Evolutionary conservation across 2,113 vertebrate genomes (phyloP).

Genomic region (Cichladusa arquata): DNA sequence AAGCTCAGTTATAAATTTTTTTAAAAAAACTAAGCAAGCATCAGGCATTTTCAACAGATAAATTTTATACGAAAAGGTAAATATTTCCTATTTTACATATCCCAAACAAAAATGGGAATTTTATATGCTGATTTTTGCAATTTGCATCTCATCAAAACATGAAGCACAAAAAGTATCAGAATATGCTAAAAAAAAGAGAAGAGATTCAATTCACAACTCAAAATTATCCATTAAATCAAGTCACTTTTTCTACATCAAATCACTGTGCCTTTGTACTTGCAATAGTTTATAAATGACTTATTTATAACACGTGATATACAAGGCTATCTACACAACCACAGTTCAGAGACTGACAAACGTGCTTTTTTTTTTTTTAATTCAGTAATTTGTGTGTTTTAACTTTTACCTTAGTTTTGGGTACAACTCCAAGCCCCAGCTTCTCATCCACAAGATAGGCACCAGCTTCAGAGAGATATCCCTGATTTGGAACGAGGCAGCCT

Average conservation of each 20-base stretch:
- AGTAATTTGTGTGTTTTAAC: neutral
- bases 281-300: neutral
- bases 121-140: neutral
- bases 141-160: neutral
- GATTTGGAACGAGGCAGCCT: constrained; percentile 94
- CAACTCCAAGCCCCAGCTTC: constrained; percentile 88
- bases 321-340: neutral
- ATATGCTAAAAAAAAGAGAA: neutral
- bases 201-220: neutral
- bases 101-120: neutral
- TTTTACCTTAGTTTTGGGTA: constrained; percentile 95
- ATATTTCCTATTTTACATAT: neutral
- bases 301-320: neutral
- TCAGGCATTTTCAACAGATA: neutral
- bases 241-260: neutral
- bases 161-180: neutral
- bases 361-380: neutral
- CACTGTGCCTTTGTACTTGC: neutral
- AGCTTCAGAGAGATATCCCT: constrained; percentile 96
- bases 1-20: neutral
- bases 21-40: neutral
- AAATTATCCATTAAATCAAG: neutral
- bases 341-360: neutral
- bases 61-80: neutral
- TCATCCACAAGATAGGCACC: constrained; percentile 92